phyloP scores from a whole-genome alignment of 1,140 invertebrate species.

The Drosophila ficusphila region DNA sequence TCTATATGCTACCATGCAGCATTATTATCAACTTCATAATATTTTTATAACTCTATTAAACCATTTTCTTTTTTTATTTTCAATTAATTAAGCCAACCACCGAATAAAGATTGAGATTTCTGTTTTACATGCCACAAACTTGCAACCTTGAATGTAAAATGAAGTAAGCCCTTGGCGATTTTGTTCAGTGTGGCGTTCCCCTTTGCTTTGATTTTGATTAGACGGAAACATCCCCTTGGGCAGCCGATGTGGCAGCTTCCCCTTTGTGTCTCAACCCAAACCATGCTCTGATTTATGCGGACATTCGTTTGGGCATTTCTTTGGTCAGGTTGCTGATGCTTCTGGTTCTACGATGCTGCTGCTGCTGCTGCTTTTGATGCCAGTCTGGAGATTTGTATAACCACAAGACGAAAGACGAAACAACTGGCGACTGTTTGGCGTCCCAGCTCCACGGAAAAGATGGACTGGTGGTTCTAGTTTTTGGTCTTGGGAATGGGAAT shows the following conservation, averaged over 20 bases:
- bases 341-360: background rate
- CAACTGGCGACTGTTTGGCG: constrained; percentile 75
- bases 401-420: constrained; percentile 52
- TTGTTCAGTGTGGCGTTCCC: constrained; percentile 16
- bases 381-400: constrained; percentile 75
- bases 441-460: constrained; percentile 27
- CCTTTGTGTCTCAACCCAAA: constrained; percentile 57
- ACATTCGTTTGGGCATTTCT: constrained; percentile 63
- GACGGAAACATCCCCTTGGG: constrained; percentile 64
- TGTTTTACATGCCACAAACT: too few relatives aligned
- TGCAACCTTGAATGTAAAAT: background rate
- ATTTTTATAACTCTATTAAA: too few relatives aligned
- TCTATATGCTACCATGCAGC: too few relatives aligned
- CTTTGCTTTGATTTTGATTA: constrained; percentile 72
- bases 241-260: constrained; percentile 7
- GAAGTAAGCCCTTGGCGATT: background rate
- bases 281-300: constrained; percentile 67
- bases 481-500: background rate
- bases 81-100: too few relatives aligned
- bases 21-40: too few relatives aligned
- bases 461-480: constrained; percentile 2
- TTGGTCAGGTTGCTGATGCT: constrained; percentile 69
- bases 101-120: too few relatives aligned
- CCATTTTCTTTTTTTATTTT: too few relatives aligned
- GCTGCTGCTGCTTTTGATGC: constrained; percentile 45